A percentile compares a stretch with the other conserved stretches of the same genome.
These are phyloP conservation scores for Thaleichthys pacificus DNA, from an alignment of 2,797 vertebrate species.

Conservation along the genomic window DNA sequence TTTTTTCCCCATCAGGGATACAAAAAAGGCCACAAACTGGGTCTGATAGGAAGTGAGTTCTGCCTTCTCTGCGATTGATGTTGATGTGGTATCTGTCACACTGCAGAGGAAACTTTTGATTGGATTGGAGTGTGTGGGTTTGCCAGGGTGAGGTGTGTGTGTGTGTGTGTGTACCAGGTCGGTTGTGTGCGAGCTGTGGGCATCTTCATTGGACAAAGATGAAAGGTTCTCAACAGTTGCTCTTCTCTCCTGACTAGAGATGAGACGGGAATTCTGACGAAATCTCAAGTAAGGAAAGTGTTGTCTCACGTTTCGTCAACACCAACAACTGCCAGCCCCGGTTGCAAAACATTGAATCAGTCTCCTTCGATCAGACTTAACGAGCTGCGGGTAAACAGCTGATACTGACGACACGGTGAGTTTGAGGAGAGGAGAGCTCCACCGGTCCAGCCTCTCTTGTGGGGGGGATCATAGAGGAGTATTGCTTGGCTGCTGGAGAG, in stretches of 20 bases:
- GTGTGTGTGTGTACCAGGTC: not conserved
- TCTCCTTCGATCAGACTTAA: no score
- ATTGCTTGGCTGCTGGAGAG: not conserved
- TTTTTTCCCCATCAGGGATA: conserved; percentile 63
- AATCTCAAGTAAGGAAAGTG: conserved; percentile 59
- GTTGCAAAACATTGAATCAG: not conserved
- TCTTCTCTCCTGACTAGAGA: conserved; percentile 50
- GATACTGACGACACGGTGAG: no score
- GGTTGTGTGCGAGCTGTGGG: conserved; percentile 4
- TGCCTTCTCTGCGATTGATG: conserved; percentile 43
- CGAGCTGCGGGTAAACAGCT: not conserved
- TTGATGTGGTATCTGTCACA: conserved; percentile 56
- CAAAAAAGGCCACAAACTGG: conserved; percentile 60
- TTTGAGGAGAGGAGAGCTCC: no score
- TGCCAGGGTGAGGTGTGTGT: conserved; percentile 35
- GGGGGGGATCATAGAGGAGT: no score
- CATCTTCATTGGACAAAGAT: conserved; percentile 62
- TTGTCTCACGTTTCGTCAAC: no score
- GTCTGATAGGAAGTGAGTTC: conserved; percentile 65
- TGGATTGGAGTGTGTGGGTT: conserved; percentile 35
- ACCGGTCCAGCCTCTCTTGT: no score
- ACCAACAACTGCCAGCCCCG: no score
- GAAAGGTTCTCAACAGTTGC: conserved; percentile 54
- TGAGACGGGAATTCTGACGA: conserved; percentile 57
- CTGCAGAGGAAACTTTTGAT: conserved; percentile 46